Evolutionary conservation across 2,113 vertebrate genomes (phyloP), one percentile per base, ranked within the genome.

Genomic region (Poecilia latipinna): DNA sequence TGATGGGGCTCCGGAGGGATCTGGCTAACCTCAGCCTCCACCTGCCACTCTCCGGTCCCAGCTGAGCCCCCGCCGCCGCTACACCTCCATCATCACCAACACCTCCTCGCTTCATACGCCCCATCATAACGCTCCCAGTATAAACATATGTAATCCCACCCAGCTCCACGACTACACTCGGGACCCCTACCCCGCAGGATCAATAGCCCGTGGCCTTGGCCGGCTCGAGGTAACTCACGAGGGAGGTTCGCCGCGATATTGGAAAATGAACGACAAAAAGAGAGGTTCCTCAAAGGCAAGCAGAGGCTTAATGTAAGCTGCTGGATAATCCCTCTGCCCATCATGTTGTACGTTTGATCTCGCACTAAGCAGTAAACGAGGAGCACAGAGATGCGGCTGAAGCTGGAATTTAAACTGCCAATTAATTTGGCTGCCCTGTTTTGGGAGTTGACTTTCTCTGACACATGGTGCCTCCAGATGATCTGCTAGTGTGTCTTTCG

Each of bases 11-110:
- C 89, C 70, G 70, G 91, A 87, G 90, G 81, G 80, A 86, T 85
- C 81, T 85, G 3, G 83, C 86, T 86, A 11, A 86, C 83, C 86
- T 77, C 87, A 89, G 70, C 81, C 86, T 91, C 91, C 94, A 94
- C 93, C 94, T 95, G 94, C 93, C 90, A 73, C 90, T 87, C 84
- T 75, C n/a, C 10, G 24, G 24, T 74, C 77, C 86, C 94, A 95
- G 93, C 93, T 95, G 93, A 94, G 92, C 61, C 90, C 83, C 35
- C 10, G 35, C 35, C 83, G 29, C 48, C 4, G 28, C 71, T 68
- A 77, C 70, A 90, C 92, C 90, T 92, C 82, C 90, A 92, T 74
- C 77, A 48, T 51, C 71, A 65, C 61, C 76, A 65, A 39, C 80
- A 44, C 69, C 61, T 64, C 33, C 32, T 42, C 22, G 2, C 63